Evolutionary conservation across 2,797 vertebrate genomes (phyloP), one percentile per base, ranked within the genome.

Genomic region (Ctenopoma multispine): DNA sequence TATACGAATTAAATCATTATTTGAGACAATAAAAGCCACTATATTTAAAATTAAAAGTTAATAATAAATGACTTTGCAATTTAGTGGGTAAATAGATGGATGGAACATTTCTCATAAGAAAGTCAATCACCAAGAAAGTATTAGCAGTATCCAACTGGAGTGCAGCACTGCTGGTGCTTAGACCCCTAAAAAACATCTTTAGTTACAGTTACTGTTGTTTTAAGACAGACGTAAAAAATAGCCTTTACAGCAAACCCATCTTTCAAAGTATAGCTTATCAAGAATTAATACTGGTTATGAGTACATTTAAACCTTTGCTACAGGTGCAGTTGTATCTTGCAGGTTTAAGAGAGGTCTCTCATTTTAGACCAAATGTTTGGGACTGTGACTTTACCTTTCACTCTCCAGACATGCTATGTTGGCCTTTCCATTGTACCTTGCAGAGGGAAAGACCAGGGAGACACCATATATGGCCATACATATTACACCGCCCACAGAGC

Each of bases 401-500:
- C 17, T 94, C 74, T 95, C 89, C 55, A 96, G 38, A 0, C 96
- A 93, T 62, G 94, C 91, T 66, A 99, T 72, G 0, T 90, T 90
- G 54, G 94, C 95, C 79, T 81, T 95, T 31, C 92, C 93, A 41
- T 95, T 86, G 9, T 97, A 99, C 1, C 88, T 90, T 0, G 94
- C 65, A 0, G 96, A 95, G 0, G 96, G 92, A 71, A 95, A 96
- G 78, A 98, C 40, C 53, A 94, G 29, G 7, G 95, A 86, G 72
- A 65, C 0, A 1, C 97, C 96, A 0, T 97, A 92, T 18, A 96
- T 0, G 3, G 94, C 81, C 94, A 95, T 94, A 27, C 92, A 75
- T 46, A 99, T 69, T 3, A 92, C 93, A 9, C 93, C 97, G 0
- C 91, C 94, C 44, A 99, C 96, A 0, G 95, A 97, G 0, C 95